phyloP scores from a whole-genome alignment of 1,140 invertebrate species.

The Diabrotica virgifera region DNA sequence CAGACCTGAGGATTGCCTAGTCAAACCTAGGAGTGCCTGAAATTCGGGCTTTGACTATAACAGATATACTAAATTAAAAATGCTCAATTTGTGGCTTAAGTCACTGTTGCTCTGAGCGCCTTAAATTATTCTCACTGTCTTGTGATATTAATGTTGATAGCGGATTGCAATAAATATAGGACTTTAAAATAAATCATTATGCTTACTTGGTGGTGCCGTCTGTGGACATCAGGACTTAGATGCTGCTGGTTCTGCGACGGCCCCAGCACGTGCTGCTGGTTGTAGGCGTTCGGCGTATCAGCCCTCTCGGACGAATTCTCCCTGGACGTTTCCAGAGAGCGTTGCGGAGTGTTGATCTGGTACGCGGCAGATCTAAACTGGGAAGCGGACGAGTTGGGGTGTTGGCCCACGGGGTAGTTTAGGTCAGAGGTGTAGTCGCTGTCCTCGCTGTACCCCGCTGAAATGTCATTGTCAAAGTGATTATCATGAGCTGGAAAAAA shows the following conservation, averaged over 20 bases:
- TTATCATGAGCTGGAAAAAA: conserved; percentile 47
- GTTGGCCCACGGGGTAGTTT: conserved; percentile 88
- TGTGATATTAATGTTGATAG: too few species aligned
- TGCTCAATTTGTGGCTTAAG: too few species aligned
- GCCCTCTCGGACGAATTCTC: conserved; percentile 83
- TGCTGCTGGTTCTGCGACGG: conserved; percentile 38
- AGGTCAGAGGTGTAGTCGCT: conserved; percentile 96
- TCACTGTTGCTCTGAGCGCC: too few species aligned
- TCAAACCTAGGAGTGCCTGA: too few species aligned
- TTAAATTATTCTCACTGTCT: too few species aligned
- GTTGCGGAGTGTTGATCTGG: conserved; percentile 74
- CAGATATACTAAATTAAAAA: too few species aligned
- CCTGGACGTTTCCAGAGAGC: conserved; percentile 74
- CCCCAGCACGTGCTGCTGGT: conserved; percentile 39
- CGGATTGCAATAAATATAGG: too few species aligned
- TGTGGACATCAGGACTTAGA: conserved; percentile 41
- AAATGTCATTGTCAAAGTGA: conserved; percentile 51
- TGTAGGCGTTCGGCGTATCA: conserved; percentile 50
- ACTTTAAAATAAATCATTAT: too few species aligned
- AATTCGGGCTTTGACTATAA: too few species aligned
- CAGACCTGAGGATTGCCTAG: too few species aligned
- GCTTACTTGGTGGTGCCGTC: conserved; percentile 30
- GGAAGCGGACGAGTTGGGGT: conserved; percentile 81
- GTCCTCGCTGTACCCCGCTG: conserved; percentile 94
- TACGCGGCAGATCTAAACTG: conserved; percentile 76